Percentiles rank a stretch among this genome's conserved stretches.
These are phyloP conservation scores for Sminthurides bifidus DNA, from an alignment of 1,140 invertebrate species.

Conservation along the genomic window DNA sequence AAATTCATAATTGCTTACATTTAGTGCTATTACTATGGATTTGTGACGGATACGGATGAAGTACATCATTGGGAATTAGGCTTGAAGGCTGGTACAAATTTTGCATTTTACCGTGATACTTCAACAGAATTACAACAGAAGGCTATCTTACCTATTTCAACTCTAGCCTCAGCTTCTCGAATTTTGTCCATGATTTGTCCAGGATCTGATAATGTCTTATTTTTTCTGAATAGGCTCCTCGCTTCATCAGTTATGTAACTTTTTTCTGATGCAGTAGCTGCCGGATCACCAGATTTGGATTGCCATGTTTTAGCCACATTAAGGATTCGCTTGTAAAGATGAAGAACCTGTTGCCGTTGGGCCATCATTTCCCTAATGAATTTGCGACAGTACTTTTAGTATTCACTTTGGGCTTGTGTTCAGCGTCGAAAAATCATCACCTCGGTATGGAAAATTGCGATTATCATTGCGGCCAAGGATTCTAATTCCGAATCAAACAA, in stretches of 20 bases:
- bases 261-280: constrained; percentile 18
- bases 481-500: too few relatives aligned
- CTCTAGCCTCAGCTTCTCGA: constrained; percentile 30
- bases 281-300: constrained; percentile 8
- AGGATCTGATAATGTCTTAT: constrained; percentile 23
- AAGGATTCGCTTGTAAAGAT: constrained; percentile 24
- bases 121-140: neutral
- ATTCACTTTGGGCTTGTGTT: too few relatives aligned
- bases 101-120: neutral
- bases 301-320: constrained; percentile 26
- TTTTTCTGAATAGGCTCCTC: constrained; percentile 25
- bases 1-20: neutral
- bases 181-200: constrained; percentile 26
- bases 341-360: constrained; percentile 15
- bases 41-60: neutral
- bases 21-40: neutral
- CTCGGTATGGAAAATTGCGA: too few relatives aligned
- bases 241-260: constrained; percentile 31
- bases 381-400: too few relatives aligned
- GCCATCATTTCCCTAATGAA: neutral
- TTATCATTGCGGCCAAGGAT: too few relatives aligned
- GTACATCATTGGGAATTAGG: neutral
- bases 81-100: neutral
- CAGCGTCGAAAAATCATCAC: too few relatives aligned
- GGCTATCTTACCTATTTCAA: constrained; percentile 29